Evolutionary conservation across 2,113 vertebrate species (phyloP), one percentile per base, ranked within the genome.

Genomic region (Copsychus sechellarum): DNA sequence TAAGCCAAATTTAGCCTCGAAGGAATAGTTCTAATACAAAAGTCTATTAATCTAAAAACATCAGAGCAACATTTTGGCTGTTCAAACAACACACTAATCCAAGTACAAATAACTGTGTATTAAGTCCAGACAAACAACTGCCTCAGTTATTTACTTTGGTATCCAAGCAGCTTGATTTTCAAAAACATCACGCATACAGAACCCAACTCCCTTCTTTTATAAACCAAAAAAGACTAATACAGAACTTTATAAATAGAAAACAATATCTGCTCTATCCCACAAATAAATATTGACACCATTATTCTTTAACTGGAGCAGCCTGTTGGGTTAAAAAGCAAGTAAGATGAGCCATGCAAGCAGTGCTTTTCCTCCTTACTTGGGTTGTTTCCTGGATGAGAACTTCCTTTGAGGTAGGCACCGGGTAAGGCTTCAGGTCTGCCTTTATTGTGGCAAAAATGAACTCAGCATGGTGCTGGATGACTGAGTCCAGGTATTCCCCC

Each of bases 371-470:
- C 69, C 96, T 97, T 97, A 99, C 99, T 97, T 99, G 99, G 14
- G 98, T 99, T 95, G 96, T 98, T 95, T 99, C 99, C 90, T 98
- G 98, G 91, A 99, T 99, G 88, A 99, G 99, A 61, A 99, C 29
- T 81, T 97, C 97, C 94, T 98, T 97, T 21, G 94, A 97, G 56
- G 97, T 94, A 92, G 98, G 97, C 65, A 99, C 98, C 0, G 99
- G 99, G 95, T 98, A 99, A 60, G 98, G 97, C 86, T 98, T 95
- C 74, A 99, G 97, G 18, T 98, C 98, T 95, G 99, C 98, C 94
- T 99, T 99, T 77, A 98, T 98, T 25, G 99, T 99, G n/a, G 98
- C 98, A 94, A 98, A 97, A 97, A 99, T 99, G 81, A 99, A 99
- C 64, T 99, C 98, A 1, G 71, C 97, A 53, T 99, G 99, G 10